These are phyloP conservation scores for Physella acuta DNA, from an alignment of 1,140 invertebrate species.

Conservation along the genomic window DNA sequence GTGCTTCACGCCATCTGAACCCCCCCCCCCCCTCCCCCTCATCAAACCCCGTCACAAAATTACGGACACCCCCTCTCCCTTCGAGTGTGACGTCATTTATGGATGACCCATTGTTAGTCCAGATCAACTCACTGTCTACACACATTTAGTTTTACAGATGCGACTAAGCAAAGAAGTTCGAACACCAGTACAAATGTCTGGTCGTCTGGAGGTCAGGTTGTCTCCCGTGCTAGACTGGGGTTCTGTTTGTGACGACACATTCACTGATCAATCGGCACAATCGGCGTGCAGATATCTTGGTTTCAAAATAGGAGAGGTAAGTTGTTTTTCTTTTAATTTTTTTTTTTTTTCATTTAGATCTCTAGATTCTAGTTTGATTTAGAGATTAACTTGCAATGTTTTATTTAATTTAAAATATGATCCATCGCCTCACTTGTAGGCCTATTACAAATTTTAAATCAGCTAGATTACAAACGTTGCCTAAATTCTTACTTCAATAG, in stretches of 20 bases:
- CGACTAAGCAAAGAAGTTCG: constrained; percentile 1
- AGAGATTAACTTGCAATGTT: no score
- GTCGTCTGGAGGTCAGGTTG: constrained; percentile 9
- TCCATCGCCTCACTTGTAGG: neutral
- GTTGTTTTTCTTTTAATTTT: neutral
- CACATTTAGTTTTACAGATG: constrained; percentile 20
- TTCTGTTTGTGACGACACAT: constrained; percentile 18
- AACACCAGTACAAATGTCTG: neutral
- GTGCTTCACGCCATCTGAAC: no score
- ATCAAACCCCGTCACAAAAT: no score
- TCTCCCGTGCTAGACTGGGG: constrained; percentile 5
- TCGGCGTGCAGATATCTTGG: constrained; percentile 5
- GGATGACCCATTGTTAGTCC: no score
- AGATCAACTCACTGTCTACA: neutral
- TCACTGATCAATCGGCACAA: neutral
- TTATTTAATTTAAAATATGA: neutral
- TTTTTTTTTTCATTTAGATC: neutral
- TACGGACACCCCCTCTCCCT: no score
- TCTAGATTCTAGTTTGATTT: neutral
- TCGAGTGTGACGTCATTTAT: no score
- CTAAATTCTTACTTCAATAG: no score
- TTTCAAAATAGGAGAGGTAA: constrained; percentile 20
- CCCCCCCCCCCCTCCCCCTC: no score
- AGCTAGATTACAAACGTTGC: no score
- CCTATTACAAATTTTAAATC: neutral